phyloP scores from a whole-genome alignment of 2,113 vertebrate species.

The Petroica traversi region DNA sequence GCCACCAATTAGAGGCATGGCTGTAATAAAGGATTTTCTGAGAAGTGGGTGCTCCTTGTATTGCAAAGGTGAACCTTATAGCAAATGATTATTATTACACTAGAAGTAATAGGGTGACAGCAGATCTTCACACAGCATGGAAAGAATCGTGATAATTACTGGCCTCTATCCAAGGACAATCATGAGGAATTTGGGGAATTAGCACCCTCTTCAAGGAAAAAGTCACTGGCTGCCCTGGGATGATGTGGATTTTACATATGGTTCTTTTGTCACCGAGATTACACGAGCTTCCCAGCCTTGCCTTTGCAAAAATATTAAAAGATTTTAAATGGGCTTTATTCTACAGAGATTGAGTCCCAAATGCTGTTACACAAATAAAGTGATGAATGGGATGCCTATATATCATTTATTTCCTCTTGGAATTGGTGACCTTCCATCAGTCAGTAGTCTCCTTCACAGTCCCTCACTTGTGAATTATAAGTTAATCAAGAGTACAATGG shows the following conservation, averaged over 20 bases:
- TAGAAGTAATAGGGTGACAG: background rate
- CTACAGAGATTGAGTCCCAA: constrained; percentile 23
- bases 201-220: background rate
- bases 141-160: background rate
- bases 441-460: constrained; percentile 62
- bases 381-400: constrained; percentile 41
- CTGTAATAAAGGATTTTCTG: background rate
- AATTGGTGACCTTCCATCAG: constrained; percentile 62
- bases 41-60: background rate
- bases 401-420: constrained; percentile 61
- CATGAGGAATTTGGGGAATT: constrained; percentile 3
- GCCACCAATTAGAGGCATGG: background rate
- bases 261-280: constrained; percentile 15
- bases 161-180: background rate
- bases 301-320: constrained; percentile 41
- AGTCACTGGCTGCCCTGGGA: background rate
- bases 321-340: constrained; percentile 28
- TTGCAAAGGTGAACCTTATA: background rate
- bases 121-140: background rate
- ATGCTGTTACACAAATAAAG: constrained; percentile 36
- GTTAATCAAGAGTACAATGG: constrained; percentile 62
- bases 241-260: background rate
- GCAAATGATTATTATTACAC: background rate
- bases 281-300: background rate
- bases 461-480: constrained; percentile 59